A percentile compares a stretch with the other conserved stretches of the same genome.
phyloP scores from a whole-genome alignment of 2,888 invertebrate genomes.

The Scaptodrosophila latifasciaeformis region DNA sequence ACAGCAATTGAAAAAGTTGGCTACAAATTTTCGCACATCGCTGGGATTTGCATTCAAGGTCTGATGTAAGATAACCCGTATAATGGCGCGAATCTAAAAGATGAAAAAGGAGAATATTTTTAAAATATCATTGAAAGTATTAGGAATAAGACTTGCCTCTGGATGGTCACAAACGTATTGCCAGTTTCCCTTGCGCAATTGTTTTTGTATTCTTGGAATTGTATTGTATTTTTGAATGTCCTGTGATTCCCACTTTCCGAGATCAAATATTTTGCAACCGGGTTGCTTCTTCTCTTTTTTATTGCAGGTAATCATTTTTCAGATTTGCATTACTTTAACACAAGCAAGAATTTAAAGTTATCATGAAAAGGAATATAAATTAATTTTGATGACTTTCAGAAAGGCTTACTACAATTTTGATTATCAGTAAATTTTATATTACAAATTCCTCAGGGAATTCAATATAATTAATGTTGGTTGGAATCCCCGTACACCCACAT shows the following conservation, averaged over 20 bases:
- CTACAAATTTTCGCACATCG: conserved; percentile 48
- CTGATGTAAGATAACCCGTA: conserved; percentile 59
- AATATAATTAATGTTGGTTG: no score
- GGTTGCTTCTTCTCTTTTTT: no score
- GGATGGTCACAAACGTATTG: conserved; percentile 47
- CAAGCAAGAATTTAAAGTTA: no score
- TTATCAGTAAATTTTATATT: no score
- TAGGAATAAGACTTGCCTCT: conserved; percentile 30
- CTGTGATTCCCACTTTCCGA: conserved; percentile 42
- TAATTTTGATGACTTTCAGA: no score
- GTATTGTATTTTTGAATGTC: conserved; percentile 41
- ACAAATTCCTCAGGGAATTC: no score
- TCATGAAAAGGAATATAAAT: no score
- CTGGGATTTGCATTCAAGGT: conserved; percentile 47
- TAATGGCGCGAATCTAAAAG: conserved; percentile 58
- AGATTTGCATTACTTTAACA: no score
- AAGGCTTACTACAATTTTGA: no score
- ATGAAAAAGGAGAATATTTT: no score
- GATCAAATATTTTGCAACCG: conserved; percentile 46
- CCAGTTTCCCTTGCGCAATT: conserved; percentile 48
- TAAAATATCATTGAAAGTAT: neutral
- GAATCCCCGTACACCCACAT: no score
- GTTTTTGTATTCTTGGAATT: conserved; percentile 42
- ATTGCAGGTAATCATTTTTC: no score
- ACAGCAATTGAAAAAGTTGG: conserved; percentile 52